Conservation (phyloP, 2,797 vertebrate species). For the Oryzias dopingdopingensis region DNA sequence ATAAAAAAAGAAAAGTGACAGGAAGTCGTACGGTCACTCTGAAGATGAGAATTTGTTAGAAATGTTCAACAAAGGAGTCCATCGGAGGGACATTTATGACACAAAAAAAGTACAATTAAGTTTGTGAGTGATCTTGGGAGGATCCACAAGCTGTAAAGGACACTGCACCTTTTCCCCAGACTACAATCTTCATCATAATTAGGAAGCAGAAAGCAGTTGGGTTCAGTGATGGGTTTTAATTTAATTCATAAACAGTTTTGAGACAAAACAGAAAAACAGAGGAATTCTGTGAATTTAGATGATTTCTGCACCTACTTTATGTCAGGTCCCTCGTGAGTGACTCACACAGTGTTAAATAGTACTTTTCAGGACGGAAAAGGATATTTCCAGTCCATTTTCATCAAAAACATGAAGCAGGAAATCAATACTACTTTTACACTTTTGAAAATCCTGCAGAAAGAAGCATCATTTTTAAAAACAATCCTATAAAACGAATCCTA, state of each 20-base stretch:
- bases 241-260: slow-evolving; percentile 48
- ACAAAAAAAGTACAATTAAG: slow-evolving; percentile 30
- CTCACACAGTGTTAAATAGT: slow-evolving; percentile 33
- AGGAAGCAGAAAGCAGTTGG: slow-evolving; percentile 38
- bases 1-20: neutral
- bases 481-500: slow-evolving; percentile 15
- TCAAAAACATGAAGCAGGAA: slow-evolving; percentile 7
- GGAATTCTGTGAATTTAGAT: slow-evolving; percentile 40
- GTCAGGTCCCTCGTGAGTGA: slow-evolving; percentile 28
- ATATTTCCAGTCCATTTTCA: slow-evolving; percentile 22
- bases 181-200: slow-evolving; percentile 51
- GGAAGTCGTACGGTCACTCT: neutral
- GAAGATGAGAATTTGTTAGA: slow-evolving; percentile 15
- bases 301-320: slow-evolving; percentile 33
- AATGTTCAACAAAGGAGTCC: slow-evolving; percentile 21
- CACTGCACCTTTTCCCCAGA: slow-evolving; percentile 30
- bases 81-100: slow-evolving; percentile 12
- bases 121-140: slow-evolving; percentile 32
- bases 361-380: slow-evolving; percentile 23
- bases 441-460: slow-evolving; percentile 30
- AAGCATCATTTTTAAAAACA: slow-evolving; percentile 24
- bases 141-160: slow-evolving; percentile 18
- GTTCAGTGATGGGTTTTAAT: slow-evolving; percentile 63
- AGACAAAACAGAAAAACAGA: slow-evolving; percentile 39
- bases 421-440: slow-evolving; percentile 8